Base-by-base conservation (phyloP, 2,113 vertebrate species). In the Turnix velox region DNA sequence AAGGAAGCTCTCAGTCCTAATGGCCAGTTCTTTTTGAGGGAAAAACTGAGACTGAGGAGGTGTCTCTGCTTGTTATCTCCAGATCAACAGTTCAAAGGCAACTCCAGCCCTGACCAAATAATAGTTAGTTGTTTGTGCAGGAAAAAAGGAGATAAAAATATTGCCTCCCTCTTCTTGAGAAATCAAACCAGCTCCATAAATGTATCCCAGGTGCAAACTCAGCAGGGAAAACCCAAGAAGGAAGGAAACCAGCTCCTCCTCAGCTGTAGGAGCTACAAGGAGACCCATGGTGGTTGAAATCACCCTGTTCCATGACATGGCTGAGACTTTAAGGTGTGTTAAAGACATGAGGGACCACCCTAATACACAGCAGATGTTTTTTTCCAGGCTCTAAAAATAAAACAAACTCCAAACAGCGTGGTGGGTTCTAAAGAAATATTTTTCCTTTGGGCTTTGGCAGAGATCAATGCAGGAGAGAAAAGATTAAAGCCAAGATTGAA, bases 321-420 rank as follows among this genome's bases (percentile, higher is more conserved):
- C 43, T 65, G 74, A 18, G 45, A 88, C 55, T 72, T 73, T 10
- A 52, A 88, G 45, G 20, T n/a, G 9, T 0, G 12, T 31, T 30
- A 42, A 12, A 35, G 40, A 37, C 28, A 65, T 57, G 33, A 43
- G 81, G 24, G 37, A 72, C 54, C 33, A 81, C 3, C 1, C 48
- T 18, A 10, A 69, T 49, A 31, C 30, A 40, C 40, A 61, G 61
- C 1, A 5, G 72, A 74, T 61, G 85, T 92, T 94, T 80, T 92
- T 94, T 80, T 89, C 88, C 82, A n/a, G 7, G 62, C 91, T 84
- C 87, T 89, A 93, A 93, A 95, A 92, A 72, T 76, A 93, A n/a
- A n/a, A 88, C 83, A 27, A 30, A 24, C 66, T 49, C 67, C 66
- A 33, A 87, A 61, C 76, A 87, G 48, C 2, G 4, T 3, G 46